These are phyloP conservation scores for Bugula neritina DNA, from an alignment of 2,888 invertebrate genomes.

Conservation along the genomic window DNA sequence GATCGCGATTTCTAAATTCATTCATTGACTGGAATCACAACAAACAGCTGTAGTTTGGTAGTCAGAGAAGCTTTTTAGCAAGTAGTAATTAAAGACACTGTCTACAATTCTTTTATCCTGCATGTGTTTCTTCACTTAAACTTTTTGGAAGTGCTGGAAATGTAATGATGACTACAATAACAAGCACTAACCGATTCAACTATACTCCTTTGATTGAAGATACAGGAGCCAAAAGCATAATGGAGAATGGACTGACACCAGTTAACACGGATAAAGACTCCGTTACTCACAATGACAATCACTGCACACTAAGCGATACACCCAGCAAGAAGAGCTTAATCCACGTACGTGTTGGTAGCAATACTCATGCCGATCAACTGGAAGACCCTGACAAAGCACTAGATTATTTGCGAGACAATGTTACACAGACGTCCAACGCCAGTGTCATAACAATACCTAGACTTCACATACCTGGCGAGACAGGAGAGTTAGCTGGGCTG, in stretches of 20 bases:
- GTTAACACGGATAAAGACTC: neutral
- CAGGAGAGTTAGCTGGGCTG: constrained; percentile 17
- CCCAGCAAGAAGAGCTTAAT: neutral
- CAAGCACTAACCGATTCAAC: too few species aligned
- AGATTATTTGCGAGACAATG: neutral
- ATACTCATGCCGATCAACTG: neutral
- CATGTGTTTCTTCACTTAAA: too few species aligned
- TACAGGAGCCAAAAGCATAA: neutral
- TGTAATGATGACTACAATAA: too few species aligned
- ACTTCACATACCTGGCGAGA: constrained; percentile 21
- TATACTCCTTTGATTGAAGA: neutral
- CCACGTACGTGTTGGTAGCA: neutral
- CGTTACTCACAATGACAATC: neutral
- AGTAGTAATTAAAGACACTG: too few species aligned
- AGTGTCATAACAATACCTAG: constrained; percentile 5
- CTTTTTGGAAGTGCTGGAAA: too few species aligned
- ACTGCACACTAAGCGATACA: neutral
- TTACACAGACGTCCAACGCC: constrained; percentile 10
- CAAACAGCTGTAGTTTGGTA: too few species aligned
- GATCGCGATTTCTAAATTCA: too few species aligned
- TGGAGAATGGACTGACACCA: constrained; percentile 15
- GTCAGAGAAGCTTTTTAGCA: too few species aligned
- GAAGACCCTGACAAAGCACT: neutral
- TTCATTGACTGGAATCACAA: too few species aligned
- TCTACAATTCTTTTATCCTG: too few species aligned